These are phyloP conservation scores for Orestias chungarensis DNA, from an alignment of 2,797 vertebrate genomes.

Conservation along the genomic window DNA sequence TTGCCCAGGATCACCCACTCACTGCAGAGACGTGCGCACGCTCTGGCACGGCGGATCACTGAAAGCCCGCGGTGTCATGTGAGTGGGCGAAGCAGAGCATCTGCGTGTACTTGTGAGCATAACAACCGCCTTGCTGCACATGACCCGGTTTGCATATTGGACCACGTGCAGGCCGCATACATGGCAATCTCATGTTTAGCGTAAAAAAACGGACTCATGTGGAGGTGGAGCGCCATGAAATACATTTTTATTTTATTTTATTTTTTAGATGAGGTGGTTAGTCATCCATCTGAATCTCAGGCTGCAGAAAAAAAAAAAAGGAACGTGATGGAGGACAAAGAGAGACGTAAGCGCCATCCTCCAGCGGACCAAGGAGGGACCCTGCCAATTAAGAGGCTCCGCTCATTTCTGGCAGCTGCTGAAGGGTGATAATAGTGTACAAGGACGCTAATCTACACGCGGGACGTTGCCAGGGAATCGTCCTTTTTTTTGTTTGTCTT, in stretches of 20 bases:
- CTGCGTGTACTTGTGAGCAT: conserved; percentile 57
- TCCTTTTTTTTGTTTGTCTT: conserved; percentile 75
- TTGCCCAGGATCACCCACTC: conserved; percentile 66
- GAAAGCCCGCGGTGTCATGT: conserved; percentile 58
- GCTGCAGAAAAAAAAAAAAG: conserved; percentile 25
- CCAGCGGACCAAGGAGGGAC: conserved; percentile 45
- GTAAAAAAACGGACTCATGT: background rate
- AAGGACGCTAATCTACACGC: conserved; percentile 69
- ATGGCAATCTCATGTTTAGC: conserved; percentile 4
- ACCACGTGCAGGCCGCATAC: conserved; percentile 27
- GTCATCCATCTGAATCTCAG: conserved; percentile 45
- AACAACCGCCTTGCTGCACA: conserved; percentile 44
- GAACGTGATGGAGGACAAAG: conserved; percentile 19
- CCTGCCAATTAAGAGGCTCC: conserved; percentile 59
- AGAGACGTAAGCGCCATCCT: conserved; percentile 41
- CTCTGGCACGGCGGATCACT: conserved; percentile 40
- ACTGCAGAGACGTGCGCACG: conserved; percentile 50
- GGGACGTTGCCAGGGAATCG: conserved; percentile 56
- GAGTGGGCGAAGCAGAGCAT: conserved; percentile 60
- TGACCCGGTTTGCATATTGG: conserved; percentile 39
- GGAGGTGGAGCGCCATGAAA: conserved; percentile 41
- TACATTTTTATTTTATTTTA: too few relatives aligned
- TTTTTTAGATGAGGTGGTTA: conserved; percentile 33
- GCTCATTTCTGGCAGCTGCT: conserved; percentile 44
- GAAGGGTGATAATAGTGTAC: conserved; percentile 72